phyloP scores from a whole-genome alignment of 2,797 vertebrate species.

The Bradypodion ventrale region DNA sequence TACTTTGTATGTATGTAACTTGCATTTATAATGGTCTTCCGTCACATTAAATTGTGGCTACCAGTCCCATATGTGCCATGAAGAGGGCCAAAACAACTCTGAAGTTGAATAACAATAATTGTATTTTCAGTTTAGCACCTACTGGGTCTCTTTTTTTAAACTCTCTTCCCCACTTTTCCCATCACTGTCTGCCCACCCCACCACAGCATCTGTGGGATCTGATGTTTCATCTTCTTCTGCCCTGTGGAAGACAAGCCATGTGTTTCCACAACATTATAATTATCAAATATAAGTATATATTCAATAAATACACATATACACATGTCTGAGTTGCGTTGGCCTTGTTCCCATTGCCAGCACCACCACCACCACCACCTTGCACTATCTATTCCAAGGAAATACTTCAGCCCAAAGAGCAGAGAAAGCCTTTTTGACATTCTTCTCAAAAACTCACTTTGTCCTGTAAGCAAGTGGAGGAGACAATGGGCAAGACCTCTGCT shows the following conservation, averaged over 20 bases:
- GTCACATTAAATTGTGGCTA: conserved; percentile 51
- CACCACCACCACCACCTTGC: conserved; percentile 18
- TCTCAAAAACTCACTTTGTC: conserved; percentile 31
- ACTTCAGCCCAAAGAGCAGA: conserved; percentile 40
- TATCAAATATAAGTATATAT: conserved; percentile 66
- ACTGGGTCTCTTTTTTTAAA: conserved; percentile 36
- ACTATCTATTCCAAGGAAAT: conserved; percentile 13
- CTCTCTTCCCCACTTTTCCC: conserved; percentile 18
- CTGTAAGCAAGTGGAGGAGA: conserved; percentile 8
- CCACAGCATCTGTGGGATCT: conserved; percentile 48
- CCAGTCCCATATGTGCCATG: conserved; percentile 52
- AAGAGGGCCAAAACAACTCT: conserved; percentile 70
- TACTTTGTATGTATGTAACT: conserved; percentile 54
- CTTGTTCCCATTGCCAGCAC: conserved; percentile 7
- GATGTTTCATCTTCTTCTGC: conserved; percentile 20
- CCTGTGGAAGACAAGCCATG: conserved; percentile 62
- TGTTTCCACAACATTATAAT: conserved; percentile 68
- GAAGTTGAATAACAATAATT: conserved; percentile 54
- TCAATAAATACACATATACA: conserved; percentile 56
- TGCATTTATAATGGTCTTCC: conserved; percentile 61
- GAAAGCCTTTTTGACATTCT: conserved; percentile 17
- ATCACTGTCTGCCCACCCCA: conserved; percentile 43
- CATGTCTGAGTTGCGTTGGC: conserved; percentile 43
- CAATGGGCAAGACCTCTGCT: conserved; percentile 21
- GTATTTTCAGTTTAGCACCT: conserved; percentile 54